Evolutionary conservation across 2,888 invertebrate species (phyloP).

Genomic region (Tetropium fuscum): DNA sequence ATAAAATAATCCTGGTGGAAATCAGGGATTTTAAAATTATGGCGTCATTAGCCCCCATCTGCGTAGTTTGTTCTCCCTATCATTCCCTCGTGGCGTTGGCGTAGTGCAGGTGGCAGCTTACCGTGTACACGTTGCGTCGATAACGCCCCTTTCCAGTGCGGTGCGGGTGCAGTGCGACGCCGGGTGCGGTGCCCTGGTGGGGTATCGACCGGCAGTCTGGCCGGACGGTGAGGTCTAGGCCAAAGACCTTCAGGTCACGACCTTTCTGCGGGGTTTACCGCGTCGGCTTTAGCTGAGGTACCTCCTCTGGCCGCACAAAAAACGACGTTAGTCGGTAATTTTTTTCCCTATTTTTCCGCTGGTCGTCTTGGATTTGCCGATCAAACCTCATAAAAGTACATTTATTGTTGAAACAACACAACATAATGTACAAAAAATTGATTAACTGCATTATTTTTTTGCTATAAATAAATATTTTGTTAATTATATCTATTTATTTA

Average conservation of each 20-base stretch:
- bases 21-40: no score
- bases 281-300: slow-evolving; percentile 6
- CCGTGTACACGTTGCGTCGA: slow-evolving; percentile 17
- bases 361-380: no score
- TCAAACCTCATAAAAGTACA: no score
- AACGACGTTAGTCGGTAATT: no score
- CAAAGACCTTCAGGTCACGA: slow-evolving; percentile 68
- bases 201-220: slow-evolving; percentile 44
- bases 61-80: background rate
- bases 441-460: background rate
- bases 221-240: slow-evolving; percentile 61
- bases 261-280: slow-evolving; percentile 38
- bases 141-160: slow-evolving; percentile 23
- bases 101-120: slow-evolving; percentile 42
- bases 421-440: no score
- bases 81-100: slow-evolving; percentile 7
- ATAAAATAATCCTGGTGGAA: no score
- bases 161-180: slow-evolving; percentile 48
- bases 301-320: background rate
- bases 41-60: no score
- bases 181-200: slow-evolving; percentile 26
- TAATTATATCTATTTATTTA: no score
- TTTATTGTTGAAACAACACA: no score
- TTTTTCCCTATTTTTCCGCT: background rate
- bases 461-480: background rate